Evolutionary conservation across 2,888 invertebrate genomes (phyloP).

Genomic region (Ophion slaviceki): DNA sequence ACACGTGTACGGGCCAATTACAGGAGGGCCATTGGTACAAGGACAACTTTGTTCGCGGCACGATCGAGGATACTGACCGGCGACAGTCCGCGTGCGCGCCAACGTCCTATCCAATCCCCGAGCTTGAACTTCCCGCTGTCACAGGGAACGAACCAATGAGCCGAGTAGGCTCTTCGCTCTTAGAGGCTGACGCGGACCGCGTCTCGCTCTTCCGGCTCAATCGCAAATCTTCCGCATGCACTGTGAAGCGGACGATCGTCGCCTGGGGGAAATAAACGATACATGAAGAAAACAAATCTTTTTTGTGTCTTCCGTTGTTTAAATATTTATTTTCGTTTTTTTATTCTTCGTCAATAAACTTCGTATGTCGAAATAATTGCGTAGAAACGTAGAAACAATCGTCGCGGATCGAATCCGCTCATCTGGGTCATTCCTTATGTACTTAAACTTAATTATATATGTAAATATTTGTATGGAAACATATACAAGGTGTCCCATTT

Average conservation of each 20-base stretch:
- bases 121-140: conserved; percentile 78
- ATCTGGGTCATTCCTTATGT: not conserved
- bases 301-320: too few species aligned
- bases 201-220: not conserved
- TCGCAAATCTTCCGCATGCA: not conserved
- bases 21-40: conserved; percentile 88
- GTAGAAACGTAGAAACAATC: not conserved
- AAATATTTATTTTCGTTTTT: too few species aligned
- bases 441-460: not conserved
- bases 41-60: conserved; percentile 85
- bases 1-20: conserved; percentile 87
- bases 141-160: not conserved
- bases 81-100: conserved; percentile 85
- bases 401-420: not conserved
- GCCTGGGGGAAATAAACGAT: not conserved
- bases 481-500: not conserved
- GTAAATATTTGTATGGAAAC: not conserved
- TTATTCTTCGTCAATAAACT: not conserved
- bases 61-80: conserved; percentile 86
- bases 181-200: not conserved
- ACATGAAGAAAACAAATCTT: too few species aligned
- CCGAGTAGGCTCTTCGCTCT: not conserved
- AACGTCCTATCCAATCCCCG: conserved; percentile 85
- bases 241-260: not conserved
- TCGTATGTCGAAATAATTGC: too few species aligned